phyloP scores from a whole-genome alignment of 2,113 vertebrate genomes.

The Mus spicilegus region DNA sequence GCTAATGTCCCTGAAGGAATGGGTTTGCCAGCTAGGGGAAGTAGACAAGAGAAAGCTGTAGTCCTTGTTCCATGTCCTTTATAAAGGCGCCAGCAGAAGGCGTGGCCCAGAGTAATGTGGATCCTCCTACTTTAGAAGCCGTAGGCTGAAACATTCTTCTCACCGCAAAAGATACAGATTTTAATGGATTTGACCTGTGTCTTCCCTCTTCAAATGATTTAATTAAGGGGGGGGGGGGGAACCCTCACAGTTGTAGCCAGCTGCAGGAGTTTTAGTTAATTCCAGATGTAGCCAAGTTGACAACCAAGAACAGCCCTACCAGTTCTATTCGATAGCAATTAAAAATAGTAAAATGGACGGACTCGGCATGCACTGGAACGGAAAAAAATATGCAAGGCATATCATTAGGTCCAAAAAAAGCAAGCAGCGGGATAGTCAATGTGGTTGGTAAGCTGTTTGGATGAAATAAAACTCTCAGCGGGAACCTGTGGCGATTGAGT shows the following conservation, averaged over 20 bases:
- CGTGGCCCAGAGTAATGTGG: neutral
- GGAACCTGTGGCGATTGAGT: neutral
- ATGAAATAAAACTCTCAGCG: slow-evolving; percentile 9
- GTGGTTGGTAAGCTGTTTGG: neutral
- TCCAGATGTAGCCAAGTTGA: neutral
- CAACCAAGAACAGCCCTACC: neutral
- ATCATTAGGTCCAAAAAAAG: slow-evolving; percentile 50
- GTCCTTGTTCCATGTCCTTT: neutral
- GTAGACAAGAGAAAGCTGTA: neutral
- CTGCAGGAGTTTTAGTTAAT: neutral
- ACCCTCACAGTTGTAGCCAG: too few species aligned
- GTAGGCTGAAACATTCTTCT: neutral
- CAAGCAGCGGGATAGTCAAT: neutral
- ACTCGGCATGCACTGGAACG: neutral
- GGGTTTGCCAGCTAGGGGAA: neutral
- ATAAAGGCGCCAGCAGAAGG: neutral
- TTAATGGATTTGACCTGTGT: neutral
- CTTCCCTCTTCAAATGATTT: neutral
- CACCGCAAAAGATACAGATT: neutral
- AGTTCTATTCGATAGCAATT: slow-evolving; percentile 16
- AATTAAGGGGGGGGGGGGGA: too few species aligned
- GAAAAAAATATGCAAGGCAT: slow-evolving; percentile 29
- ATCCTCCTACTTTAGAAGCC: neutral
- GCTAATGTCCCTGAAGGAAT: neutral
- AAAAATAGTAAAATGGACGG: slow-evolving; percentile 8